A percentile compares a stretch with the other conserved stretches of the same genome.
Evolutionary conservation across 2,113 vertebrate genomes (phyloP).

Genomic region (Octodon degus): DNA sequence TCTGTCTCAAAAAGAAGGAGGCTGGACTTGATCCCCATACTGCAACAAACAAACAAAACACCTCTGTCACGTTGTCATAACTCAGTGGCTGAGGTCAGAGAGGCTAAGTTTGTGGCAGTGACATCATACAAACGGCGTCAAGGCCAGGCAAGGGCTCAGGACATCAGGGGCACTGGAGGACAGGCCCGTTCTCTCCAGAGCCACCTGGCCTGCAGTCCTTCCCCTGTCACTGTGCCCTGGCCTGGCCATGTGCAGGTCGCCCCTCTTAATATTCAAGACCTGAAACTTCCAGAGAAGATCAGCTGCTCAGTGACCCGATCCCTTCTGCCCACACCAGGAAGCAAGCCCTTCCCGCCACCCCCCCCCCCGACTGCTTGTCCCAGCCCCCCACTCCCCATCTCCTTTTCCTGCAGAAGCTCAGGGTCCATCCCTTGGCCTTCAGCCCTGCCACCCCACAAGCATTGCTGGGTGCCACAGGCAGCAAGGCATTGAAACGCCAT

Average conservation of each 20-base stretch:
- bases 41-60: not conserved
- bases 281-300: not conserved
- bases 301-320: not conserved
- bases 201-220: not conserved
- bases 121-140: not conserved
- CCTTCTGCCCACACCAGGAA: not conserved
- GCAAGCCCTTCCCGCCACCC: not conserved
- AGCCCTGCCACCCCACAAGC: not conserved
- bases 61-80: not conserved
- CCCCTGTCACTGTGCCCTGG: not conserved
- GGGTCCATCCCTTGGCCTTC: not conserved
- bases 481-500: not conserved
- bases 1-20: not conserved
- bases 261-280: not conserved
- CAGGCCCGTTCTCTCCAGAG: not conserved
- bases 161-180: not conserved
- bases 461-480: not conserved
- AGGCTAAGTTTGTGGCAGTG: not conserved
- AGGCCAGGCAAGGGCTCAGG: not conserved
- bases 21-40: not conserved
- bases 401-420: not conserved
- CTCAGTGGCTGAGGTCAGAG: not conserved
- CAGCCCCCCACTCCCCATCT: not conserved
- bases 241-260: not conserved
- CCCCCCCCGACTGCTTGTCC: not conserved